Base-by-base conservation (phyloP, 2,113 vertebrate species). In the Propithecus coquereli region DNA sequence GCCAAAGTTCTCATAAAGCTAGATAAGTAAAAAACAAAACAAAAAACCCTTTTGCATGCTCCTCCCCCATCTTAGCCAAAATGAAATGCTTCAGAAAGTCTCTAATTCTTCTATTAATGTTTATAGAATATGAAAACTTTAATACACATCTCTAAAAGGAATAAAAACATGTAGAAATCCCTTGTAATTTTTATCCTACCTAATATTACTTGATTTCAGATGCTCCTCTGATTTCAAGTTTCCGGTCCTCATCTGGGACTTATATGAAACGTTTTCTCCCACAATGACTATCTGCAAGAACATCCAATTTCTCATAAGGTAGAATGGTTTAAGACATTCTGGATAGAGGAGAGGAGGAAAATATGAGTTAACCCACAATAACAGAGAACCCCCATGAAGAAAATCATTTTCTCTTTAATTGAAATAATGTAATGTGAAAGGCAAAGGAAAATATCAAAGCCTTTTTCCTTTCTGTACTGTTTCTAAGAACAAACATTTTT, bases 151-250 rank as follows among this genome's bases (percentile, higher is more conserved):
- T 93, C 63, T 85, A 90, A 90, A 96, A 97, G 61, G 34, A 97
- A 89, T 81, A 96, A 91, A 91, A 92, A 87, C 85, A 97, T n/a
- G 77, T 77, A 98, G 71, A 97, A 97, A 97, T 95, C 96, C 96
- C 95, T 97, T 96, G 50, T 92, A 91, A 94, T 96, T 96, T 95
- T 97, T 94, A 97, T 97, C 97, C 97, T 98, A 97, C 96, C 96
- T 97, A 97, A 97, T 97, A 96, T 97, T 97, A 97, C 92, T 97
- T 95, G 96, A 98, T 97, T 97, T 97, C 94, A 97, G 97, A 97
- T 94, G 97, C 81, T 98, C 97, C 91, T 97, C 96, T 97, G 97
- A 97, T 97, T 97, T 97, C 95, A 98, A 97, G 94, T 97, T 97
- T 96, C 94, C 88, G 88, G 95, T 97, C 97, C 96, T 96, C 97